A percentile compares a stretch with the other conserved stretches of the same genome.
Evolutionary conservation across 2,113 vertebrate genomes (phyloP).

Genomic region (Lophura nycthemera): DNA sequence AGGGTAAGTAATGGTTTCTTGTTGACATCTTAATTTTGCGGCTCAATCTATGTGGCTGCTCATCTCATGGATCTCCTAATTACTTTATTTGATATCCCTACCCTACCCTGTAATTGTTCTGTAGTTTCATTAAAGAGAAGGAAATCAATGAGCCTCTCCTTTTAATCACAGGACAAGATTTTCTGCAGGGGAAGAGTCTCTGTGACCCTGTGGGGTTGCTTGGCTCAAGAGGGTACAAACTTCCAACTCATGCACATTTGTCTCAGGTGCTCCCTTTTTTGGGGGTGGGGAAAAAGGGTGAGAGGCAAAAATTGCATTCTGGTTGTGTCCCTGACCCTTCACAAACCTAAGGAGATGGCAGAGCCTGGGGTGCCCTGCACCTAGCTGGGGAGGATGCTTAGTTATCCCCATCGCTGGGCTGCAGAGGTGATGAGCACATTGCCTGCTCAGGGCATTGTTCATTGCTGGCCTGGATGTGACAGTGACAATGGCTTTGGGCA

Average conservation of each 20-base stretch:
- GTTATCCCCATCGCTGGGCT: background rate
- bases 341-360: background rate
- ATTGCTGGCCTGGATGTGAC: background rate
- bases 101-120: constrained; percentile 9
- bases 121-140: constrained; percentile 37
- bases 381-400: background rate
- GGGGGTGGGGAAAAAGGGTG: accelerated
- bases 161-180: background rate
- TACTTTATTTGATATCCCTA: constrained; percentile 53
- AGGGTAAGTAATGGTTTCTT: constrained; percentile 53
- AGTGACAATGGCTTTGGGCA: background rate
- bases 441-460: accelerated
- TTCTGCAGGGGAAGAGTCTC: background rate
- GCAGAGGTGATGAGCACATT: accelerated
- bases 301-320: background rate
- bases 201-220: background rate
- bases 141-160: constrained; percentile 29
- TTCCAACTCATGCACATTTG: accelerated
- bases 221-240: background rate
- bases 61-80: constrained; percentile 53
- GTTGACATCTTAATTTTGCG: constrained; percentile 53
- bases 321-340: background rate
- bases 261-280: background rate
- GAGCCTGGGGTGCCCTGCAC: background rate
- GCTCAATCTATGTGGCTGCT: constrained; percentile 30